These are phyloP conservation scores for Stomatorhinus walkeri DNA, from an alignment of 2,797 vertebrate species.

Conservation along the genomic window DNA sequence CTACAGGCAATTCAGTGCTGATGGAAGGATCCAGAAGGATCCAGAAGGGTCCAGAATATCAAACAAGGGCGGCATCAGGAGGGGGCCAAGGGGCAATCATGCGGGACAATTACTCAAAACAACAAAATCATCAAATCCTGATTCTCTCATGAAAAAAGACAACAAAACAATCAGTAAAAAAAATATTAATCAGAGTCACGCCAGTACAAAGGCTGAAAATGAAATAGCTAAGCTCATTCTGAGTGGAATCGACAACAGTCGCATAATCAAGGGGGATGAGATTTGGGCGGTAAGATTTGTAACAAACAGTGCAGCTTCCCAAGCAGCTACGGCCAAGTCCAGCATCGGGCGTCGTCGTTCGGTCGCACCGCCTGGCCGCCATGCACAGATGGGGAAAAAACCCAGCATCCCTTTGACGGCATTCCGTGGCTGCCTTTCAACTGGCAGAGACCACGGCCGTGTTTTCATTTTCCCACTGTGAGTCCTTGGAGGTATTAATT, in stretches of 20 bases:
- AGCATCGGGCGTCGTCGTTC: background rate
- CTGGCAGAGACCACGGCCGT: background rate
- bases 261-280: background rate
- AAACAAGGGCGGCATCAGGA: background rate
- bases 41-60: background rate
- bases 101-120: background rate
- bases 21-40: background rate
- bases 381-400: background rate
- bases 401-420: background rate
- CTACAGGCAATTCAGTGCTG: background rate
- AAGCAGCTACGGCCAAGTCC: background rate
- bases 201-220: background rate
- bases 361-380: background rate
- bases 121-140: slow-evolving; percentile 6
- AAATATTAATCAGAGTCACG: background rate
- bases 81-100: background rate
- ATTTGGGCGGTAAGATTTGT: background rate
- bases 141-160: background rate
- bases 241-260: background rate
- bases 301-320: background rate
- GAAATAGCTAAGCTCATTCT: background rate
- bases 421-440: background rate
- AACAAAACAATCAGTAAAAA: background rate
- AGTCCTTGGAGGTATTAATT: slow-evolving; percentile 10
- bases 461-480: background rate